Evolutionary conservation across 2,888 invertebrate species (phyloP).

Genomic region (Rhodophaea formosa): DNA sequence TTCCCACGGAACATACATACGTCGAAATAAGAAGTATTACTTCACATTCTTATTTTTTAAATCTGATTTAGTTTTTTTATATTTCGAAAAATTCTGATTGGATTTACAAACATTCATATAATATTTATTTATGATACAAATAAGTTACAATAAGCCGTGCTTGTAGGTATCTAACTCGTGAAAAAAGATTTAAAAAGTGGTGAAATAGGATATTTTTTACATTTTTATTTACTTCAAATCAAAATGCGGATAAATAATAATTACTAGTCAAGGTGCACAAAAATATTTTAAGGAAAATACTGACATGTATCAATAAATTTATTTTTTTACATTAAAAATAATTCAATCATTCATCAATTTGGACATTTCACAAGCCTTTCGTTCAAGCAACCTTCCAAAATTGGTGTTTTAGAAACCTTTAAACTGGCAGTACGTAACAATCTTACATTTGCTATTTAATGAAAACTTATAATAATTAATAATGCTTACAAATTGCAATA

Average conservation of each 20-base stretch:
- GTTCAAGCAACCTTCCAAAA: constrained; percentile 48
- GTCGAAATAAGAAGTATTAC: too few species aligned
- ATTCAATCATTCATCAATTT: constrained; percentile 25
- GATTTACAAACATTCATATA: too few species aligned
- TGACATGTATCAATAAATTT: not conserved
- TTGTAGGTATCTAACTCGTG: too few species aligned
- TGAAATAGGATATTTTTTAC: not conserved
- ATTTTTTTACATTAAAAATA: not conserved
- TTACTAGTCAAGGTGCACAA: not conserved
- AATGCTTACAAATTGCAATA: constrained; percentile 49
- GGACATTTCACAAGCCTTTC: constrained; percentile 48
- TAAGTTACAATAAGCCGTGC: too few species aligned
- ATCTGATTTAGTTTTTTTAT: too few species aligned
- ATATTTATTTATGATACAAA: too few species aligned
- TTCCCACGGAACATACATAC: too few species aligned
- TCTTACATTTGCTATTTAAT: constrained; percentile 52
- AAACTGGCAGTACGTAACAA: constrained; percentile 73
- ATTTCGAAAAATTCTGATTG: too few species aligned
- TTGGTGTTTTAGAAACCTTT: constrained; percentile 71
- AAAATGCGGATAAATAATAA: not conserved
- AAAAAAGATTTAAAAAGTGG: not conserved
- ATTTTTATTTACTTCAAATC: not conserved
- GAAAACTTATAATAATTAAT: constrained; percentile 45
- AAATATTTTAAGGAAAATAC: not conserved
- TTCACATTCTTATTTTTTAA: too few species aligned